phyloP scores from a whole-genome alignment of 2,888 invertebrate species.

The Cancer borealis region DNA sequence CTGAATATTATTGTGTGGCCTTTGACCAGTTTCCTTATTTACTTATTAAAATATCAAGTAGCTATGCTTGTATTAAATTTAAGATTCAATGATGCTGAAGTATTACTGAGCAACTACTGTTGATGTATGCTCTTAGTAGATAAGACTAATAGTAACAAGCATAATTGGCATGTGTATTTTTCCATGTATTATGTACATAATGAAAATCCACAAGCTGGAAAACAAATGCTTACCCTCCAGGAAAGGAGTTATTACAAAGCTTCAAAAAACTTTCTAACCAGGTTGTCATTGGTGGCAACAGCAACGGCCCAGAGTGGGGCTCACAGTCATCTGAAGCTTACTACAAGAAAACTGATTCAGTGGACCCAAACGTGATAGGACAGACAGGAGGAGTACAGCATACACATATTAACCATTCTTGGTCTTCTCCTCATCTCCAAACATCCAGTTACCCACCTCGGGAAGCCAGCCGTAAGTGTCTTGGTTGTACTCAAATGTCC shows the following conservation, averaged over 20 bases:
- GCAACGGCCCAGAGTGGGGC: slow-evolving; percentile 5
- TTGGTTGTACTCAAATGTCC: background rate
- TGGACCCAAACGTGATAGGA: background rate
- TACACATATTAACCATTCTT: background rate
- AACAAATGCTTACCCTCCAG: background rate
- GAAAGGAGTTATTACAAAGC: background rate
- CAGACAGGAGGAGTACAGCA: background rate
- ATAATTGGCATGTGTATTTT: background rate
- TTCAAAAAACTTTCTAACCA: background rate
- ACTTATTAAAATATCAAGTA: background rate
- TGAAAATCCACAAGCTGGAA: background rate
- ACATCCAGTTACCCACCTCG: background rate
- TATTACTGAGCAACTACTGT: background rate
- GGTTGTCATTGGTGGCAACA: slow-evolving; percentile 52
- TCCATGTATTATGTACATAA: no score
- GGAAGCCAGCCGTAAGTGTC: background rate
- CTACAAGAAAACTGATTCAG: slow-evolving; percentile 74
- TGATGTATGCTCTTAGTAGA: background rate
- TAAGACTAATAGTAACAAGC: background rate
- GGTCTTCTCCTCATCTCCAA: slow-evolving; percentile 40
- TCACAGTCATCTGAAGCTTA: slow-evolving; percentile 58
- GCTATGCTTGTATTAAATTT: background rate
- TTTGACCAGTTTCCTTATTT: background rate
- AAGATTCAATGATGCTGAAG: background rate
- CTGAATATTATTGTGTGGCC: no score